Conservation (phyloP, 1,140 invertebrate species). For the Ooceraea biroi region DNA sequence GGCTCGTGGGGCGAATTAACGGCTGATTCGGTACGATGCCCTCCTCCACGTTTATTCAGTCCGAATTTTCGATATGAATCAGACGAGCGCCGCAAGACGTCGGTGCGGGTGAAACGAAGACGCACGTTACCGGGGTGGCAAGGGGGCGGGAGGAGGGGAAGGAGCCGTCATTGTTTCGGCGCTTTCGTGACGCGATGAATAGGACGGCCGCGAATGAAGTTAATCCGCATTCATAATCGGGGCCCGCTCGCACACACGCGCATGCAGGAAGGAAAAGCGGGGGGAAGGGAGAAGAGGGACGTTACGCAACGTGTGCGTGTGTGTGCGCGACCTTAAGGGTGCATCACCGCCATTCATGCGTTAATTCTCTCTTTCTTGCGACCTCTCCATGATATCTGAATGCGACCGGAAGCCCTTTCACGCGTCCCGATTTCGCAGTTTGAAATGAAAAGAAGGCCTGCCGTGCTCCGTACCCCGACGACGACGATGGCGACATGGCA, state of each 20-base stretch:
- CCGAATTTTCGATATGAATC: slow-evolving; percentile 66
- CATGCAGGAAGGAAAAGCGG: neutral
- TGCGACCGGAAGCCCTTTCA: slow-evolving; percentile 83
- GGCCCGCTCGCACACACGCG: slow-evolving; percentile 1
- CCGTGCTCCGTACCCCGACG: neutral
- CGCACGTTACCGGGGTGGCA: slow-evolving; percentile 1
- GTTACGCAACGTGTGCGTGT: slow-evolving; percentile 55
- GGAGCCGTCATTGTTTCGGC: slow-evolving; percentile 64
- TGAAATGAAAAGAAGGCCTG: slow-evolving; percentile 68
- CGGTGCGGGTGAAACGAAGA: slow-evolving; percentile 58
- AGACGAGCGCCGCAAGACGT: slow-evolving; percentile 34
- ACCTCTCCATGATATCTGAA: slow-evolving; percentile 68
- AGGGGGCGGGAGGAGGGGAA: too few relatives aligned
- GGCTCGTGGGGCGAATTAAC: slow-evolving; percentile 48
- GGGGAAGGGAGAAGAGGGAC: neutral
- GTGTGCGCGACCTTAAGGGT: slow-evolving; percentile 59
- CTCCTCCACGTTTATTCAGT: slow-evolving; percentile 50
- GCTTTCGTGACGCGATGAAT: slow-evolving; percentile 61
- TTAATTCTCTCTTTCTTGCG: slow-evolving; percentile 82
- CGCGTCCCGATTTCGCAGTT: slow-evolving; percentile 77
- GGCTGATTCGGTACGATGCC: neutral
- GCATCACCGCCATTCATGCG: slow-evolving; percentile 72
- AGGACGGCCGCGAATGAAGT: slow-evolving; percentile 75
- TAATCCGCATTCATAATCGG: slow-evolving; percentile 82
- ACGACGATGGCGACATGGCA: neutral